Base-by-base conservation (phyloP, 2,113 vertebrate genomes). In the Cariama cristata region DNA sequence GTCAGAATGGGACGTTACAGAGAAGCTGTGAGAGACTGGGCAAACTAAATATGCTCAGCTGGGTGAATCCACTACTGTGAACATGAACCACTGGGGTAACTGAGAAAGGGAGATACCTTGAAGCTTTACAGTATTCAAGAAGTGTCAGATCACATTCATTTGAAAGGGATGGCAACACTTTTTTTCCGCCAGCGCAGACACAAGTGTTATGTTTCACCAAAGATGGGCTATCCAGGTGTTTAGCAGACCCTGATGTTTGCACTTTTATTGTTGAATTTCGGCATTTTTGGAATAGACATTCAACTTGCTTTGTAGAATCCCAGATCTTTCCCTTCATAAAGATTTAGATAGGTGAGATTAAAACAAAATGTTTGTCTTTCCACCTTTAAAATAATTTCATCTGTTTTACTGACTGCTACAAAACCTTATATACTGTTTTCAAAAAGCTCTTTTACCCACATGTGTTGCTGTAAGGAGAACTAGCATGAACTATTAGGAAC, bases 101-200 rank as follows among this genome's bases (percentile, higher is more conserved):
- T 76, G 67, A 83, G 92, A 88, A 85, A 82, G 79, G 79, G 79
- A 92, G 92, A 90, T 50, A 64, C 55, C 74, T 62, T 55, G 79
- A 55, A 82, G 74, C 66, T 88, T 79, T 94, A 45, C 74, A 60
- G 28, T 79, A 55, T 58, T 94, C 55, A 77, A 50, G 74, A 88
- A 82, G 50, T 79, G 58, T 73, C 77, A 71, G 81, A 21, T 90
- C 50, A 23, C 28, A 21, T 80, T 90, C 32, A 40, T 93, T 80
- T 47, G 67, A 55, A 88, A 88, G 47, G 63, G 50, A 23, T 69
- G 38, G 33, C 19, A 76, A 27, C 1, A 0, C 19, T 60, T 42
- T 28, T 84, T 69, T 62, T 53, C 82, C 74, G 63, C 35, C 45
- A 33, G 79, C 14, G 38, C 50, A 62, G 53, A 40, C 69, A 62